These are phyloP conservation scores for Chironomus tentans DNA, from an alignment of 2,888 invertebrate genomes.

Conservation along the genomic window DNA sequence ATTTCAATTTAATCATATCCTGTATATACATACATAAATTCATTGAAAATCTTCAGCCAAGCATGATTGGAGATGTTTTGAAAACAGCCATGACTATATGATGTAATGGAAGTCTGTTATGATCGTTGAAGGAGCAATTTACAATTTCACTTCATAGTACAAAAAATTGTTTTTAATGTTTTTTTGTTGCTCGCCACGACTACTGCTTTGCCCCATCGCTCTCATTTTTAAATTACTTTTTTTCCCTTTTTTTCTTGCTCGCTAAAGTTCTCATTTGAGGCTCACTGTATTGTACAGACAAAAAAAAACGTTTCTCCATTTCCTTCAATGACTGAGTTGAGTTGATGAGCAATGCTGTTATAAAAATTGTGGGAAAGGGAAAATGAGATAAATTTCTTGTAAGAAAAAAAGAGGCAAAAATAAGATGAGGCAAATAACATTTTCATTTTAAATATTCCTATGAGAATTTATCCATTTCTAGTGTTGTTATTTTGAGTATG, in stretches of 20 bases:
- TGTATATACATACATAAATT: not conserved
- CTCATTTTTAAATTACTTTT: not conserved
- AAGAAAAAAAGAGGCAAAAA: not conserved
- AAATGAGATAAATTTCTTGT: not conserved
- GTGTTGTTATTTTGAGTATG: not conserved
- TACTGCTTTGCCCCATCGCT: not conserved
- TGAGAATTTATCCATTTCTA: not conserved
- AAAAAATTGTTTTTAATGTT: conserved; percentile 2
- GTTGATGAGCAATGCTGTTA: not conserved
- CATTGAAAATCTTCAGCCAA: not conserved
- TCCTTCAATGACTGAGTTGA: not conserved
- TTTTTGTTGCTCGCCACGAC: not conserved
- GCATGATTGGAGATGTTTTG: not conserved
- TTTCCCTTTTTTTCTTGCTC: not conserved
- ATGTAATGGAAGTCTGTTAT: not conserved
- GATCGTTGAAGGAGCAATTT: conserved; percentile 4
- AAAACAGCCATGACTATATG: too few species aligned
- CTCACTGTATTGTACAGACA: not conserved
- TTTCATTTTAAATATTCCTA: not conserved
- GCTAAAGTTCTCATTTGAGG: not conserved
- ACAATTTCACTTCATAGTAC: not conserved
- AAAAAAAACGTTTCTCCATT: not conserved
- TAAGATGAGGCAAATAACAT: not conserved
- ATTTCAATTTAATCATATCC: too few species aligned
- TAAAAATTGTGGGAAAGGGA: not conserved